Conservation (phyloP, 2,888 invertebrate species). For the Leptopilina syphax region DNA sequence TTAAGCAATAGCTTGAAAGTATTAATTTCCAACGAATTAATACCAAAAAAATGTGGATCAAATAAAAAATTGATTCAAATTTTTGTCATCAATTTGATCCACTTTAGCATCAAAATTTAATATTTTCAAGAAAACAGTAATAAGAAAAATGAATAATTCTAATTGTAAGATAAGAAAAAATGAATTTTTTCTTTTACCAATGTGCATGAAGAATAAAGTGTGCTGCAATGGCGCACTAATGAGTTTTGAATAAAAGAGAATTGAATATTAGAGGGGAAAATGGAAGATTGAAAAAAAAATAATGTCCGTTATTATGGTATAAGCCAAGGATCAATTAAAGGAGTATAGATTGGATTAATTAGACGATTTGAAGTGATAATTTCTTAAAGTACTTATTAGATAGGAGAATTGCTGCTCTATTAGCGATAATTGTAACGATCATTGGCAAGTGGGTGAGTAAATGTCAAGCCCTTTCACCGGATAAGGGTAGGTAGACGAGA, state of each 20-base stretch:
- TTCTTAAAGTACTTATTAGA: slow-evolving; percentile 14
- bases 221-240: too few species aligned
- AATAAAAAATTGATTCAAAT: too few species aligned
- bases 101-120: too few species aligned
- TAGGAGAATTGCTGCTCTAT: slow-evolving; percentile 26
- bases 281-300: not conserved
- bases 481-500: slow-evolving; percentile 62
- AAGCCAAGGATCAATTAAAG: not conserved
- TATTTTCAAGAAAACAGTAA: too few species aligned
- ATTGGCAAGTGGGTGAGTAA: slow-evolving; percentile 71
- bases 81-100: too few species aligned
- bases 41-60: too few species aligned
- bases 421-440: slow-evolving; percentile 63
- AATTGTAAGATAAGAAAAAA: too few species aligned
- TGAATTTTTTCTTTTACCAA: too few species aligned
- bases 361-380: not conserved
- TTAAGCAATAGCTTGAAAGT: too few species aligned
- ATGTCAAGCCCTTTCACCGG: slow-evolving; percentile 69
- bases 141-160: too few species aligned
- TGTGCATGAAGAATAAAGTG: too few species aligned
- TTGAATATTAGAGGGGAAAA: not conserved
- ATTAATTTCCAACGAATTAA: too few species aligned
- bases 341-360: not conserved
- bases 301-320: not conserved
- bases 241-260: not conserved